phyloP scores from a whole-genome alignment of 2,797 vertebrate species.

The Taeniopygia guttata region DNA sequence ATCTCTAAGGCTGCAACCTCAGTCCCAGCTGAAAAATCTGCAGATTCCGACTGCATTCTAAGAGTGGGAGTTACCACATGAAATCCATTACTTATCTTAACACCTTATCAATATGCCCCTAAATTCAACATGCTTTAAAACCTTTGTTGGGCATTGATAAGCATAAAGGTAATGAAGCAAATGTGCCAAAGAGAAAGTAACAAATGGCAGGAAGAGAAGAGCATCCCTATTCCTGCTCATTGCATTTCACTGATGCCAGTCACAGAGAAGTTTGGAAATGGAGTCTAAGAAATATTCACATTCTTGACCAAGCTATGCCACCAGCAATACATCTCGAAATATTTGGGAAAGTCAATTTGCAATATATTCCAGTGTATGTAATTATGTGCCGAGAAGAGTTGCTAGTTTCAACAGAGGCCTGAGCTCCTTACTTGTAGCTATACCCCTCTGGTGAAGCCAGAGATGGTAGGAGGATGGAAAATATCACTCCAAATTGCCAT shows the following conservation, averaged over 20 bases:
- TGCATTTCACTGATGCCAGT: neutral
- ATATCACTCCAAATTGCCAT: neutral
- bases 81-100: neutral
- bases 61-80: neutral
- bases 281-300: neutral
- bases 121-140: neutral
- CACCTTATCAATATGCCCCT: neutral
- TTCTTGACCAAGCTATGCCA: neutral
- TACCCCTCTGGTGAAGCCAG: neutral
- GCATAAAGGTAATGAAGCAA: neutral
- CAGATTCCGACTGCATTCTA: fast-evolving
- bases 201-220: neutral
- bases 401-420: neutral
- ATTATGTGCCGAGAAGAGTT: neutral
- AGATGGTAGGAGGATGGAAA: neutral
- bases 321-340: neutral
- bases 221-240: neutral
- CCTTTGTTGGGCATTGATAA: neutral
- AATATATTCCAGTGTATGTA: neutral
- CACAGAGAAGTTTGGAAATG: neutral
- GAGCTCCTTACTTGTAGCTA: neutral
- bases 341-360: neutral
- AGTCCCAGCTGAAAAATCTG: neutral
- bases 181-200: neutral
- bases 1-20: neutral